Conservation (phyloP, 1,140 invertebrate genomes). For the Zaprionus camerounensis region DNA sequence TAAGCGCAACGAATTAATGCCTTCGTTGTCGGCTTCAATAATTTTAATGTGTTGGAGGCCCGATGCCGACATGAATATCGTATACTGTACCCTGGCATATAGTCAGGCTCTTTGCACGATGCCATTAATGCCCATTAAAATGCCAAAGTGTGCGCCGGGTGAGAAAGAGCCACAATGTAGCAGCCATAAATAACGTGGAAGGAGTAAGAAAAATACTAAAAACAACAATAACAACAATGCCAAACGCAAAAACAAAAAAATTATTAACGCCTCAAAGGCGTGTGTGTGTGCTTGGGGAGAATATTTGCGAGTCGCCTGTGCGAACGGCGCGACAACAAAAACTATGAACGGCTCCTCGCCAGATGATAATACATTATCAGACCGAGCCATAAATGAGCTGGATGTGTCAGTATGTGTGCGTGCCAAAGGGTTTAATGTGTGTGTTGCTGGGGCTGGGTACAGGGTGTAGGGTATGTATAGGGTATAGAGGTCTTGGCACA, state of each 20-base stretch:
- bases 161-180: slow-evolving; percentile 70
- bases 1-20: slow-evolving; percentile 81
- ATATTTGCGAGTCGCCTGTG: slow-evolving; percentile 34
- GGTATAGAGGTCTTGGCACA: slow-evolving; percentile 45
- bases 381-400: slow-evolving; percentile 67
- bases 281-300: slow-evolving; percentile 9
- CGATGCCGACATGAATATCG: slow-evolving; percentile 2
- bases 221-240: slow-evolving; percentile 24
- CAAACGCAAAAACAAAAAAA: slow-evolving; percentile 44
- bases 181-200: slow-evolving; percentile 68
- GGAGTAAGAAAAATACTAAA: slow-evolving; percentile 53
- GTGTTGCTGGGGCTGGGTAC: neutral
- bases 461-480: slow-evolving; percentile 14
- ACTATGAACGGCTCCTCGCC: slow-evolving; percentile 31
- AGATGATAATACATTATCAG: slow-evolving; percentile 67
- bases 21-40: slow-evolving; percentile 72
- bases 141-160: slow-evolving; percentile 67
- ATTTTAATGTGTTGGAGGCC: slow-evolving; percentile 65
- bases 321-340: slow-evolving; percentile 40
- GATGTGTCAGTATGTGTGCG: slow-evolving; percentile 7
- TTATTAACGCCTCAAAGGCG: slow-evolving; percentile 64
- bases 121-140: slow-evolving; percentile 77
- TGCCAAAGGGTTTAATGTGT: slow-evolving; percentile 40
- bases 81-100: neutral
- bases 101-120: slow-evolving; percentile 5